A percentile compares a stretch with the other conserved stretches of the same genome.
Evolutionary conservation across 2,888 invertebrate species (phyloP).

Genomic region (Meteorus colon): DNA sequence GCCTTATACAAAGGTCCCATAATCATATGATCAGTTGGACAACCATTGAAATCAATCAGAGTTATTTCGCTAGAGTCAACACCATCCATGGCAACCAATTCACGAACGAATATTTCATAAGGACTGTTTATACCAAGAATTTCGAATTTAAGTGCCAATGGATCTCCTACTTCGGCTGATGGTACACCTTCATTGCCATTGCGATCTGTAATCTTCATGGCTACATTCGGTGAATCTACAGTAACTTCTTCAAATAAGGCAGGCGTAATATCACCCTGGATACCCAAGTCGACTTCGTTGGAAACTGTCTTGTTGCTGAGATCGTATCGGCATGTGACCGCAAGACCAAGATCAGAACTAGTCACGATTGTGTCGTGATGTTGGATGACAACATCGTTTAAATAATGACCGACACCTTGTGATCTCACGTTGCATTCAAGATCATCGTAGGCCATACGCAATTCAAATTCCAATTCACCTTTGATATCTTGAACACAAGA

Average conservation of each 20-base stretch:
- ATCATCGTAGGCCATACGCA: conserved; percentile 94
- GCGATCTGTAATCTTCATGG: conserved; percentile 93
- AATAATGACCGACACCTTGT: conserved; percentile 88
- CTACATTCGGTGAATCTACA: conserved; percentile 95
- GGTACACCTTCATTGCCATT: conserved; percentile 88
- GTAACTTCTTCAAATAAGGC: conserved; percentile 92
- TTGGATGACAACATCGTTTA: conserved; percentile 95
- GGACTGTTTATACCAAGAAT: conserved; percentile 94
- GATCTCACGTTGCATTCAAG: conserved; percentile 94
- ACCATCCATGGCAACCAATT: conserved; percentile 95
- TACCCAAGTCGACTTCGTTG: conserved; percentile 92
- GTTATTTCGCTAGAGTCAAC: conserved; percentile 94
- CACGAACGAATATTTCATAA: conserved; percentile 95
- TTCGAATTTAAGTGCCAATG: conserved; percentile 91
- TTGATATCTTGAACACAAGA: conserved; percentile 93
- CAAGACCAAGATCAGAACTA: conserved; percentile 92
- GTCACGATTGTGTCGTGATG: conserved; percentile 97
- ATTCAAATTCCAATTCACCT: conserved; percentile 90
- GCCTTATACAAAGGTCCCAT: conserved; percentile 94
- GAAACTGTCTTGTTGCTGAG: conserved; percentile 94
- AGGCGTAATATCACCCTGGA: conserved; percentile 90
- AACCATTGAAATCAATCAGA: conserved; percentile 92
- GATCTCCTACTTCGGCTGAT: conserved; percentile 94
- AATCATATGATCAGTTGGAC: conserved; percentile 94
- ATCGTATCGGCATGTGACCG: conserved; percentile 95